Conservation (phyloP, 2,797 vertebrate species). For the Numenius phaeopus region DNA sequence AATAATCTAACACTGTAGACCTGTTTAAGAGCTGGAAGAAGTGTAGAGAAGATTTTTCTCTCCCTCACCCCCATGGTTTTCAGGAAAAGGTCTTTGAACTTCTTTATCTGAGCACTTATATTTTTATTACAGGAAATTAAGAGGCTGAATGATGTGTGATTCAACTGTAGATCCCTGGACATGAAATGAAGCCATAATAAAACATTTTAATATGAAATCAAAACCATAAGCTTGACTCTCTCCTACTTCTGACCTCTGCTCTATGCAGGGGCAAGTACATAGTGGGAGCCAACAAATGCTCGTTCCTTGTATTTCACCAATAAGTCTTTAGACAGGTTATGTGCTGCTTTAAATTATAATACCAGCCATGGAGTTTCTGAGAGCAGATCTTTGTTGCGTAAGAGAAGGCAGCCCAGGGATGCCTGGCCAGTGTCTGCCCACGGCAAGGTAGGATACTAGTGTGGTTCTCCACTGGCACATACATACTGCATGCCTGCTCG, state of each 20-base stretch:
- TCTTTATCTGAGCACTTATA: slow-evolving; percentile 57
- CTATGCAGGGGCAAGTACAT: not conserved
- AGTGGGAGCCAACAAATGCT: not conserved
- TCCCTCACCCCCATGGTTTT: not conserved
- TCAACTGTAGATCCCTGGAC: slow-evolving; percentile 49
- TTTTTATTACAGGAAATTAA: slow-evolving; percentile 75
- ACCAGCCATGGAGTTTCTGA: not conserved
- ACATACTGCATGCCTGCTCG: not conserved
- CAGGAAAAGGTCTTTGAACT: slow-evolving; percentile 61
- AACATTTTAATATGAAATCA: slow-evolving; percentile 64
- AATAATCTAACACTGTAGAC: not conserved
- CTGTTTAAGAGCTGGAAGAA: not conserved
- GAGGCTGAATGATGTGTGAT: slow-evolving; percentile 64
- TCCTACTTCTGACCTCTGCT: slow-evolving; percentile 44
- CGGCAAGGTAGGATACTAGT: not conserved
- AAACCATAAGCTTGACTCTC: slow-evolving; percentile 55
- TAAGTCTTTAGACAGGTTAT: not conserved
- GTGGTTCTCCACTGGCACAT: not conserved
- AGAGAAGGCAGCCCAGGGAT: not conserved
- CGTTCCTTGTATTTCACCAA: not conserved
- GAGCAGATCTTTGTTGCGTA: not conserved
- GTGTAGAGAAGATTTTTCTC: not conserved
- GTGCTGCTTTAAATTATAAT: not conserved
- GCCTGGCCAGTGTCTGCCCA: not conserved
- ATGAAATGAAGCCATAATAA: slow-evolving; percentile 63